Conservation (phyloP, 2,797 vertebrate genomes). For the Tokudaia tokunoshimensis region DNA sequence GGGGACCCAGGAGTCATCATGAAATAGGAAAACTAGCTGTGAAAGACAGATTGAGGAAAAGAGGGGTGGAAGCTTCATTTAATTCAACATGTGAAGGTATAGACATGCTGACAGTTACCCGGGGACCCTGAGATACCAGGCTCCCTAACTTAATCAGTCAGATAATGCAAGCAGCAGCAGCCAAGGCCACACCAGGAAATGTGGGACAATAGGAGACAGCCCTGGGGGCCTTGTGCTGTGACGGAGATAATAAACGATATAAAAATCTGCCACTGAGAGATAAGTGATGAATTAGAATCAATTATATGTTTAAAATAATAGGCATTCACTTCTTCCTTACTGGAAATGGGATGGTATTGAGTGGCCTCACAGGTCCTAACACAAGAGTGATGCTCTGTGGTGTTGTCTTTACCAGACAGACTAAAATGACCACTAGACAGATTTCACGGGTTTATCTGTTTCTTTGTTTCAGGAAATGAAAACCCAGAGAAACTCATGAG, state of each 20-base stretch:
- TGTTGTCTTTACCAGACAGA: accelerated
- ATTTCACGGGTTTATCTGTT: not conserved
- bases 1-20: slow-evolving; percentile 23
- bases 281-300: slow-evolving; percentile 91
- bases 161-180: slow-evolving; percentile 84
- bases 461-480: slow-evolving; percentile 1
- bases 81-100: slow-evolving; percentile 69
- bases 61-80: slow-evolving; percentile 74
- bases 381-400: slow-evolving; percentile 39
- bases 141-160: slow-evolving; percentile 90
- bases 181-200: slow-evolving; percentile 81
- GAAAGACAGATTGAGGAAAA: slow-evolving; percentile 83
- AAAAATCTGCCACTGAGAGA: slow-evolving; percentile 88
- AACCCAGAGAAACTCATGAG: not conserved
- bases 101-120: slow-evolving; percentile 80
- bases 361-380: slow-evolving; percentile 71
- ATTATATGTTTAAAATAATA: slow-evolving; percentile 91
- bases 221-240: slow-evolving; percentile 81
- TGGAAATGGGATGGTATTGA: slow-evolving; percentile 75
- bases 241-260: slow-evolving; percentile 89
- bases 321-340: slow-evolving; percentile 78
- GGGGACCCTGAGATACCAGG: slow-evolving; percentile 84
- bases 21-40: not conserved
- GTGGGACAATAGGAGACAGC: slow-evolving; percentile 82
- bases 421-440: accelerated